Evolutionary conservation across 2,113 vertebrate genomes (phyloP), one percentile per base, ranked within the genome.

Genomic region (Dicaeum eximium): DNA sequence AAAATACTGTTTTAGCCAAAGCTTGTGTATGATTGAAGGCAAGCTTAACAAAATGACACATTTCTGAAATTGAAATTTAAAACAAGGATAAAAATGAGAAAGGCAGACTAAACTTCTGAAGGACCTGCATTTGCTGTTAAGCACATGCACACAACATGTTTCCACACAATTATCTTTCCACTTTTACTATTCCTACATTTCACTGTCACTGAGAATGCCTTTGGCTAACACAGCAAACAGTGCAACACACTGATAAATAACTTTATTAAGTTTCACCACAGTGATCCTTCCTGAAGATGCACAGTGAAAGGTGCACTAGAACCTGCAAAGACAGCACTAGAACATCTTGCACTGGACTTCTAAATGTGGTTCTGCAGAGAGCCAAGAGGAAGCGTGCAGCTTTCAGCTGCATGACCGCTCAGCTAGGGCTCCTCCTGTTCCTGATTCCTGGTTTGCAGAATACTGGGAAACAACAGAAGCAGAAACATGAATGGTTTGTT

Each of bases 381-480:
- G 33, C 1, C 1, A 73, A 70, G 42, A 72, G 84, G 80, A 95
- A 95, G 45, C 0, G 1, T 21, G 47, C 47, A 91, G 86, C 60
- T 71, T 67, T 77, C 9, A 2, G 75, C 91, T 51, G 58, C 75
- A 78, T 4, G 5, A 72, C 28, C 50, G 35, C 80, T 91, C 10
- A 0, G 69, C 21, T 78, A n/a, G 77, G 78, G 79, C 82, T 77
- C 93, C 92, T 97, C 92, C 96, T 21, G 1, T 93, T 95, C 95
- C 95, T 80, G 88, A 86, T 75, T 95, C 92, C 93, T 57, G 81
- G 40, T 75, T 90, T 61, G 58, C 75, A 95, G 95, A 92, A 96
- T 94, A 95, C 88, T 94, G 92, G 96, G 92, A 96, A 96, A 92
- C 95, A 93, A 93, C 79, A 92, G 45, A 72, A 57, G 61, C 79